Percentiles rank a stretch among this genome's conserved stretches.
Conservation (phyloP, 2,797 vertebrate species). For the Micrastur ruficollis region DNA sequence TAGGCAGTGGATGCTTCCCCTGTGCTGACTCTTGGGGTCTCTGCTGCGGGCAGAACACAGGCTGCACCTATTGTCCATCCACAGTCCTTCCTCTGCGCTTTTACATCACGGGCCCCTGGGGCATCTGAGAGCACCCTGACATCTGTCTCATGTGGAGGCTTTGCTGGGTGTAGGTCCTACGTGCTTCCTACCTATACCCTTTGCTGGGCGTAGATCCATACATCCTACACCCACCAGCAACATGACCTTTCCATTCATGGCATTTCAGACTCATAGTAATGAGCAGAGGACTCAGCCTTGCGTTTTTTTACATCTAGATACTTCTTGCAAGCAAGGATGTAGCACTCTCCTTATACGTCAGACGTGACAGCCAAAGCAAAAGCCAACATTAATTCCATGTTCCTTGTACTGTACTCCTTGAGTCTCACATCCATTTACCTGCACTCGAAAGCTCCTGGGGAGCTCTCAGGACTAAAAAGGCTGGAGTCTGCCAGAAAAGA, state of each 20-base stretch:
- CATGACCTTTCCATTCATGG: neutral
- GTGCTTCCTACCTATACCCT: neutral
- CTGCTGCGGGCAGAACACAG: neutral
- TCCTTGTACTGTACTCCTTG: conserved; percentile 34
- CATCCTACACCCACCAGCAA: neutral
- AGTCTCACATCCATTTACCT: conserved; percentile 70
- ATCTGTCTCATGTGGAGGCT: neutral
- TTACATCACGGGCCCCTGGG: neutral
- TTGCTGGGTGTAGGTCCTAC: neutral
- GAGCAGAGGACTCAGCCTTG: neutral
- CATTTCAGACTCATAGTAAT: neutral
- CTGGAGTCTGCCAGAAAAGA: conserved; percentile 71
- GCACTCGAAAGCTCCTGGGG: conserved; percentile 62
- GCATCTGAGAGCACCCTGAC: neutral
- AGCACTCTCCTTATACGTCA: conserved; percentile 37
- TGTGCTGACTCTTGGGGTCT: conserved; percentile 37
- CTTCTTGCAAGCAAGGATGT: conserved; percentile 20
- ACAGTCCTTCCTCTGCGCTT: neutral
- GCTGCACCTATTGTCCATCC: conserved; percentile 41
- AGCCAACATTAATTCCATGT: conserved; percentile 21
- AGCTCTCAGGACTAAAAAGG: conserved; percentile 59
- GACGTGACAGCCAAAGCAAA: conserved; percentile 26
- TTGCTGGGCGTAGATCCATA: neutral
- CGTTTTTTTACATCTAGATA: neutral
- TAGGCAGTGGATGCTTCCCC: conserved; percentile 44